These are phyloP conservation scores for Phylloscopus trochilus DNA, from an alignment of 2,113 vertebrate species.

Conservation along the genomic window DNA sequence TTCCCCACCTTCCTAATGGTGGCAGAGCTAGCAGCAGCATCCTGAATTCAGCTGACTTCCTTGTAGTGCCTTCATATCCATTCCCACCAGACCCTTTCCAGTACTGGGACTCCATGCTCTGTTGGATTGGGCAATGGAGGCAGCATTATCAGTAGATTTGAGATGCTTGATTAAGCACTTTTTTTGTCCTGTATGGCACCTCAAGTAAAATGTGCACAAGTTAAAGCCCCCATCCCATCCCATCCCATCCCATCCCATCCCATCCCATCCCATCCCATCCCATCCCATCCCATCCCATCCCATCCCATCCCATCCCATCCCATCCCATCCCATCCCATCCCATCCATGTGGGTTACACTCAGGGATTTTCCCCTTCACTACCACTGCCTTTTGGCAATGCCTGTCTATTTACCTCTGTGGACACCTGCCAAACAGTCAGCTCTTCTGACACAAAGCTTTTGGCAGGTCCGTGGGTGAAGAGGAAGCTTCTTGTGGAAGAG, in stretches of 20 bases:
- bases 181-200: fast-evolving
- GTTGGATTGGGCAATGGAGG: fast-evolving
- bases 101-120: background rate
- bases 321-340: no score
- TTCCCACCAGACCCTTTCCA: background rate
- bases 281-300: no score
- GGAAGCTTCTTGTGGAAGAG: background rate
- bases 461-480: background rate
- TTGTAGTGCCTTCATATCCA: background rate
- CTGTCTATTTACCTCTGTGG: background rate
- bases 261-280: no score
- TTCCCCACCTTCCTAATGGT: background rate
- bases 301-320: no score
- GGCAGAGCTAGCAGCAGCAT: background rate
- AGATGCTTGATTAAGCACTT: background rate
- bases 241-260: no score
- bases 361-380: background rate
- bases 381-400: background rate
- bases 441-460: background rate
- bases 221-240: background rate
- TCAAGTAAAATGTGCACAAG: background rate
- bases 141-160: fast-evolving
- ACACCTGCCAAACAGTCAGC: background rate
- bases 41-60: background rate
- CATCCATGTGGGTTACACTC: background rate